These are phyloP conservation scores for Helicoverpa armigera DNA, from an alignment of 1,140 invertebrate genomes.

Conservation along the genomic window DNA sequence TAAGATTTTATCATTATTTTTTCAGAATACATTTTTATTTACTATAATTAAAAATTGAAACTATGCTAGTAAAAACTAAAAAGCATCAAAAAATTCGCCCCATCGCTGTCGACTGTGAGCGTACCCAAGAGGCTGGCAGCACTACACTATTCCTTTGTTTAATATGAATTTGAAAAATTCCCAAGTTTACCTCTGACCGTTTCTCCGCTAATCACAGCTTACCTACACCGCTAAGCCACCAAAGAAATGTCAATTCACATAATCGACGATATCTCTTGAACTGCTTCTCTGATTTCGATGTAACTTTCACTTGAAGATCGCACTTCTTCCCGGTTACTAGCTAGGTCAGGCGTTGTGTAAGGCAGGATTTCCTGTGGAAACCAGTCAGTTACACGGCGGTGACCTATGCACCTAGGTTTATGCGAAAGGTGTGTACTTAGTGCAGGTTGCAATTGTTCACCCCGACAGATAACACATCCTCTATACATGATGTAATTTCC, in stretches of 20 bases:
- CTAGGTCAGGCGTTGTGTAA: constrained; percentile 11
- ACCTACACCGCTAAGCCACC: no score
- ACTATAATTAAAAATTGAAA: no score
- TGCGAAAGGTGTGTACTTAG: neutral
- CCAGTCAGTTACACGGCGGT: constrained; percentile 3
- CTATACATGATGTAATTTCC: neutral
- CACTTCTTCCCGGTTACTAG: constrained; percentile 18
- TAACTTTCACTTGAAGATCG: constrained; percentile 14
- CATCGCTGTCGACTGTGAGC: no score
- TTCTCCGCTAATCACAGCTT: no score
- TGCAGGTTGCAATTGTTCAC: neutral
- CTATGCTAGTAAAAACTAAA: no score
- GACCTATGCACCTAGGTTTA: neutral
- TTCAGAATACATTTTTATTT: no score
- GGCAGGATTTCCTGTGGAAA: constrained; percentile 35
- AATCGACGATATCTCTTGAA: neutral
- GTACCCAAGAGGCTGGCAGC: no score
- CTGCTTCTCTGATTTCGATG: neutral
- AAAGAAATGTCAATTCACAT: constrained; percentile 1
- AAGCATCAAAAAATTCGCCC: no score
- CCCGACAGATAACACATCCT: neutral
- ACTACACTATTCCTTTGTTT: no score
- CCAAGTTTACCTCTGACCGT: no score
- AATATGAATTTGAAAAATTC: no score
- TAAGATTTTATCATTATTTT: no score